These are phyloP conservation scores for Felis catus DNA, from an alignment of 2,113 vertebrate species.

Conservation along the genomic window DNA sequence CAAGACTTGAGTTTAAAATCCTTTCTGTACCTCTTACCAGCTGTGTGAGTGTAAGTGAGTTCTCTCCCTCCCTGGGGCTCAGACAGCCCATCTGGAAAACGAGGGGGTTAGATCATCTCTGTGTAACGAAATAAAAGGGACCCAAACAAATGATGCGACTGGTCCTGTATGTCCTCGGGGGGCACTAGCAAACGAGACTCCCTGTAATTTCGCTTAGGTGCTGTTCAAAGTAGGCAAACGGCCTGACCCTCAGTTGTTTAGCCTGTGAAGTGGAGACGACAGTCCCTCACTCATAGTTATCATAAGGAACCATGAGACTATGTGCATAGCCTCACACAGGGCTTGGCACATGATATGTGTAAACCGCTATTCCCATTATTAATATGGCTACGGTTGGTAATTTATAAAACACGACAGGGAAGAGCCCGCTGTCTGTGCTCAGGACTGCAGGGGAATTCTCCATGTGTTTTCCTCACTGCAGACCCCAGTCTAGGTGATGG, in stretches of 20 bases:
- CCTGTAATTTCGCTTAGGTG: neutral
- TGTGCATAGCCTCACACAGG: accelerated
- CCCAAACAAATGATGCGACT: neutral
- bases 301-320: neutral
- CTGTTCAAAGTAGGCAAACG: neutral
- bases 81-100: neutral
- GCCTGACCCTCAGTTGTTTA: neutral
- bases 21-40: neutral
- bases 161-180: neutral
- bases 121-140: neutral
- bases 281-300: neutral
- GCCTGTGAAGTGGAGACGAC: neutral
- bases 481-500: neutral
- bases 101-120: neutral
- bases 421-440: neutral
- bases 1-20: neutral
- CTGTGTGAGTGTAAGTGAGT: neutral
- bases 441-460: neutral
- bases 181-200: neutral
- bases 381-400: neutral
- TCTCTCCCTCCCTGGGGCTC: neutral
- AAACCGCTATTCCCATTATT: neutral
- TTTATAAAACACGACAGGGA: neutral
- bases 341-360: neutral
- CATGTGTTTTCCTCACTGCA: neutral